Evolutionary conservation across 2,888 invertebrate species (phyloP).

Genomic region (Micoletzkya japonica): DNA sequence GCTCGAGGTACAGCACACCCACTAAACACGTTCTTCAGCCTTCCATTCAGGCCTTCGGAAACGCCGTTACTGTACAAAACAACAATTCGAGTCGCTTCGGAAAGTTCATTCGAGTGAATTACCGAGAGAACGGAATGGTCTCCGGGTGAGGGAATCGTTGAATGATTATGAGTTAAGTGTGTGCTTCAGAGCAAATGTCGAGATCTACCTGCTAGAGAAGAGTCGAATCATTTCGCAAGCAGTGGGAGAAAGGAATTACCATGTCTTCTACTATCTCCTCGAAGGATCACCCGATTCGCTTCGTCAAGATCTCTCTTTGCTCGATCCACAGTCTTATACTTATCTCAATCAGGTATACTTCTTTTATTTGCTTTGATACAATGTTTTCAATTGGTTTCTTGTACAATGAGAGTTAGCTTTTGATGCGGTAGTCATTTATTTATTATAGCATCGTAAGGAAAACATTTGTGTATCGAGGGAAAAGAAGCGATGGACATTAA

Average conservation of each 20-base stretch:
- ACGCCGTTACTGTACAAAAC: slow-evolving; percentile 95
- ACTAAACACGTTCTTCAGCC: not conserved
- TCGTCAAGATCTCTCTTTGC: slow-evolving; percentile 76
- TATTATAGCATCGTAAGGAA: not conserved
- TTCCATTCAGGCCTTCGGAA: slow-evolving; percentile 89
- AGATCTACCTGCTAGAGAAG: slow-evolving; percentile 92
- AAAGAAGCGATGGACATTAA: not conserved
- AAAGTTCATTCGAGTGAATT: slow-evolving; percentile 95
- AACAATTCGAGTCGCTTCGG: slow-evolving; percentile 96
- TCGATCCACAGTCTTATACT: slow-evolving; percentile 83
- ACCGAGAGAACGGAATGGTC: slow-evolving; percentile 96
- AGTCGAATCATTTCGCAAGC: slow-evolving; percentile 92
- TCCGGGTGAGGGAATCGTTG: slow-evolving; percentile 74
- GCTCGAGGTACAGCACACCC: slow-evolving; percentile 73
- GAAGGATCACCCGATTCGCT: slow-evolving; percentile 86
- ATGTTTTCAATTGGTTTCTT: not conserved
- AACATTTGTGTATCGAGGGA: not conserved
- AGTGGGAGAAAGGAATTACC: slow-evolving; percentile 88
- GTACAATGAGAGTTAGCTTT: not conserved
- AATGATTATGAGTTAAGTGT: not conserved
- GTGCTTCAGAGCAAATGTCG: slow-evolving; percentile 79
- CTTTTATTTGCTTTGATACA: not conserved
- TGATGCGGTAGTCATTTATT: not conserved
- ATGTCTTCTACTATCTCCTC: slow-evolving; percentile 92
- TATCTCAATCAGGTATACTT: slow-evolving; percentile 78